A percentile compares a stretch with the other conserved stretches of the same genome.
Conservation (phyloP, 2,797 vertebrate genomes). For the Myripristis jacobus region DNA sequence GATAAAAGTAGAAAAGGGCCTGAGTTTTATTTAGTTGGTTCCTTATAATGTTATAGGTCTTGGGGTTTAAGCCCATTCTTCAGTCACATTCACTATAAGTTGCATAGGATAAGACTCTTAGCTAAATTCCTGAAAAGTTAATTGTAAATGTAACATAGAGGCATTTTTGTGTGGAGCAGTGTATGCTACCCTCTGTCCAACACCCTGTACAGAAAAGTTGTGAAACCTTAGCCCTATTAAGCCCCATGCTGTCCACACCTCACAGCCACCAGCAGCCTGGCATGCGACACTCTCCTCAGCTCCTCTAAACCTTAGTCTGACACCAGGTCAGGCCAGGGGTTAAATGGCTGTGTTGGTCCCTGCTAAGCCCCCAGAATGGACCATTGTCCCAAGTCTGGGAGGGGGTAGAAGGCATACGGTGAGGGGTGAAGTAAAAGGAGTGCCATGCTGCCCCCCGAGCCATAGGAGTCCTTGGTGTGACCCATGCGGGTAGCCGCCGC, state of each 20-base stretch:
- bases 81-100: not conserved
- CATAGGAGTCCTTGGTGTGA: constrained; percentile 78
- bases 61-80: not conserved
- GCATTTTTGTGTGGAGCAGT: constrained; percentile 1
- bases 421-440: constrained; percentile 68
- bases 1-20: not conserved
- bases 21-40: not conserved
- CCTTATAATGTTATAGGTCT: not conserved
- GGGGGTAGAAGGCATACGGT: constrained; percentile 66
- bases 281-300: constrained; percentile 73
- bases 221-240: constrained; percentile 45
- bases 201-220: constrained; percentile 30
- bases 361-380: constrained; percentile 72
- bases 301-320: constrained; percentile 72
- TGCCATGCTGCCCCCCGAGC: constrained; percentile 61
- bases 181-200: constrained; percentile 3
- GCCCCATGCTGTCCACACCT: constrained; percentile 43
- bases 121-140: not conserved
- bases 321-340: constrained; percentile 83
- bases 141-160: not conserved
- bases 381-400: constrained; percentile 77
- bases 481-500: constrained; percentile 55
- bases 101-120: not conserved
- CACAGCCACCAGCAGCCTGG: constrained; percentile 46
- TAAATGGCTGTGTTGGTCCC: constrained; percentile 80